phyloP scores from a whole-genome alignment of 2,888 invertebrate species.

The Myopa testacea region DNA sequence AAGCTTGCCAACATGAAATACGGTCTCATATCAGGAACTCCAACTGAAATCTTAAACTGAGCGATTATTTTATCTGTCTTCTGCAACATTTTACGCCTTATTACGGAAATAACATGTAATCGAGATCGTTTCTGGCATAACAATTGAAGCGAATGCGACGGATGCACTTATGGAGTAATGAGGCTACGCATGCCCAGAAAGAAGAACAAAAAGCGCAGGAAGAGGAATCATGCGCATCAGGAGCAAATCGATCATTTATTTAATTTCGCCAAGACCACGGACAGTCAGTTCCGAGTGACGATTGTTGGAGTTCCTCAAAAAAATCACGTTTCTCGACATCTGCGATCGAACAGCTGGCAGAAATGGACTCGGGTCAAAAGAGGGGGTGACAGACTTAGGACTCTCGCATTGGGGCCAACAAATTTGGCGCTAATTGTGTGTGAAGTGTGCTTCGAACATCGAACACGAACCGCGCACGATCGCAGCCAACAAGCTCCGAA shows the following conservation, averaged over 20 bases:
- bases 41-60: not conserved
- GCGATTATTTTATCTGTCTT: slow-evolving; percentile 8
- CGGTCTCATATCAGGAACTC: not conserved
- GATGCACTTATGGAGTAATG: slow-evolving; percentile 15
- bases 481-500: not conserved
- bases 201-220: not conserved
- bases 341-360: slow-evolving; percentile 19
- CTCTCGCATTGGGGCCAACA: slow-evolving; percentile 3
- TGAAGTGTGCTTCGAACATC: slow-evolving; percentile 23
- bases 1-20: not conserved
- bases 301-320: not conserved
- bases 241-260: slow-evolving; percentile 7
- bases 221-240: not conserved
- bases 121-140: slow-evolving; percentile 24
- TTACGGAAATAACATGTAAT: slow-evolving; percentile 28
- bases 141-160: slow-evolving; percentile 13
- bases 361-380: not conserved
- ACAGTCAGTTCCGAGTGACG: not conserved
- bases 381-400: not conserved
- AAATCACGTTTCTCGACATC: not conserved
- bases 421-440: slow-evolving; percentile 19
- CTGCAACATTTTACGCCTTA: slow-evolving; percentile 23
- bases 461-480: slow-evolving; percentile 10
- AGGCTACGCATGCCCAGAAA: not conserved
- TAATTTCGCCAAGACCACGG: not conserved